Evolutionary conservation across 2,113 vertebrate species (phyloP).

Genomic region (Pteruthius melanotis): DNA sequence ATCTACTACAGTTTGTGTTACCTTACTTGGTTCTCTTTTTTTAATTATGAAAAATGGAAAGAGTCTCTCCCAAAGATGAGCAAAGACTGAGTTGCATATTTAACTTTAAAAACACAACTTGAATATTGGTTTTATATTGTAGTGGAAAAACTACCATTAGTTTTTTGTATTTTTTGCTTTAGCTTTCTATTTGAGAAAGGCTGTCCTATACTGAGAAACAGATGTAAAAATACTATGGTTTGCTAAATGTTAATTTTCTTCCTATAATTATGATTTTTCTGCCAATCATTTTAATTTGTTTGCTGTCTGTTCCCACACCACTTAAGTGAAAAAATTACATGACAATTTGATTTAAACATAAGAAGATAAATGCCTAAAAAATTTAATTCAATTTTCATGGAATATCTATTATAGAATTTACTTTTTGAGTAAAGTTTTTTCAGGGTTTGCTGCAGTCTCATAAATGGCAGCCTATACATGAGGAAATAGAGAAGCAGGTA

Average conservation of each 20-base stretch:
- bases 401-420: background rate
- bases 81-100: background rate
- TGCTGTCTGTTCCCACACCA: background rate
- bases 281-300: background rate
- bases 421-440: background rate
- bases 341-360: background rate
- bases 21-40: background rate
- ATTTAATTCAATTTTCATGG: background rate
- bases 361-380: background rate
- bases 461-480: background rate
- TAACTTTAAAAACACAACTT: background rate
- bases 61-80: background rate
- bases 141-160: background rate
- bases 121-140: background rate
- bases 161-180: background rate
- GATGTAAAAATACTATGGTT: background rate
- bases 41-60: background rate
- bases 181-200: background rate
- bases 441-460: background rate
- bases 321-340: background rate
- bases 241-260: background rate
- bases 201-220: background rate
- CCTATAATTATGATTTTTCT: background rate
- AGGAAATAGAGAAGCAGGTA: background rate
- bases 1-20: constrained; percentile 35